A percentile compares a stretch with the other conserved stretches of the same genome.
Conservation (phyloP, 1,140 invertebrate genomes). For the Bombyx mori region ASM3026992v2 NC_085114.1:4989501-4990000, state of each 20-base stretch:
- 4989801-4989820: constrained; percentile 50
- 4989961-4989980: constrained; percentile 70
- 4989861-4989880: constrained; percentile 88
- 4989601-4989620: constrained; percentile 40
- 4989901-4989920: constrained; percentile 93
- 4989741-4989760: constrained; percentile 92
- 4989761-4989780: constrained; percentile 90
- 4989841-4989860: constrained; percentile 83
- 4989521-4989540: constrained; percentile 81
- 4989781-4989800: constrained; percentile 80
- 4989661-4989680: constrained; percentile 77
- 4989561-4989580: constrained; percentile 46
- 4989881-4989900: constrained; percentile 92
- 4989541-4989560: constrained; percentile 62
- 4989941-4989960: constrained; percentile 76
- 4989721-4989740: constrained; percentile 86
- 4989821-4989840: constrained; percentile 74
- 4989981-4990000: constrained; percentile 69
- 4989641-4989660: constrained; percentile 82
- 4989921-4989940: constrained; percentile 86
- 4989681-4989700: constrained; percentile 80
- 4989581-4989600: constrained; percentile 42
- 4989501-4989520: constrained; percentile 77
- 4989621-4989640: constrained; percentile 59
- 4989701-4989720: constrained; percentile 81